These are phyloP conservation scores for Eustalomyia histrio DNA, from an alignment of 2,888 invertebrate species.

Conservation along the genomic window DNA sequence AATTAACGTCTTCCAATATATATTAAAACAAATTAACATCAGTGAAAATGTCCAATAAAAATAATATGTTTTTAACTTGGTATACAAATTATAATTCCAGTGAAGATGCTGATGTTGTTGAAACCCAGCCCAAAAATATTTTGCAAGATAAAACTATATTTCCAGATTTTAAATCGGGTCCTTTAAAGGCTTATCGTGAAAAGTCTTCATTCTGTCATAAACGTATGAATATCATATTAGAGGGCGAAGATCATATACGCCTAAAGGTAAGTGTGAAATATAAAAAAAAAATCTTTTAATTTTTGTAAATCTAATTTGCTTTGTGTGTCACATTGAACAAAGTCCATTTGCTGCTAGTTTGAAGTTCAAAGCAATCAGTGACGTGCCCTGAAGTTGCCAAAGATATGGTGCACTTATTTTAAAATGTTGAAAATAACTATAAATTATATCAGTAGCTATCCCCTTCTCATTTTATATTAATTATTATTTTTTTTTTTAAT, in stretches of 20 bases:
- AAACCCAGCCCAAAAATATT: constrained; percentile 62
- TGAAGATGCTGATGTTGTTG: background rate
- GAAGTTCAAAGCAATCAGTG: constrained; percentile 14
- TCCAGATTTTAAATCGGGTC: constrained; percentile 83
- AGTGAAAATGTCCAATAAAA: constrained; percentile 23
- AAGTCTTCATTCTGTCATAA: constrained; percentile 86
- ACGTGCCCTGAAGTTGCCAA: too few relatives aligned
- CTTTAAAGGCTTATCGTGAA: constrained; percentile 83
- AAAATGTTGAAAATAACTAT: too few relatives aligned
- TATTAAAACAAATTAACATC: background rate
- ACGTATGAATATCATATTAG: constrained; percentile 81
- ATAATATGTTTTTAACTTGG: constrained; percentile 18
- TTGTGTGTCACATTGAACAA: background rate
- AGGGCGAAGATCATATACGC: constrained; percentile 81
- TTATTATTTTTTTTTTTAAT: too few relatives aligned
- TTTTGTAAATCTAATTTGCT: background rate
- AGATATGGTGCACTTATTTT: too few relatives aligned
- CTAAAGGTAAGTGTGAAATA: constrained; percentile 79
- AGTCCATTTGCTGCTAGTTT: constrained; percentile 3
- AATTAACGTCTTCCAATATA: background rate
- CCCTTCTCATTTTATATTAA: too few relatives aligned
- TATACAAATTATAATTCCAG: constrained; percentile 44
- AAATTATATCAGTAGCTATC: too few relatives aligned
- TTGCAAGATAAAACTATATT: constrained; percentile 79
- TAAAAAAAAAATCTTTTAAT: constrained; percentile 15